A percentile compares a stretch with the other conserved stretches of the same genome.
Evolutionary conservation across 2,797 vertebrate genomes (phyloP).

Genomic region (Limosa lapponica): DNA sequence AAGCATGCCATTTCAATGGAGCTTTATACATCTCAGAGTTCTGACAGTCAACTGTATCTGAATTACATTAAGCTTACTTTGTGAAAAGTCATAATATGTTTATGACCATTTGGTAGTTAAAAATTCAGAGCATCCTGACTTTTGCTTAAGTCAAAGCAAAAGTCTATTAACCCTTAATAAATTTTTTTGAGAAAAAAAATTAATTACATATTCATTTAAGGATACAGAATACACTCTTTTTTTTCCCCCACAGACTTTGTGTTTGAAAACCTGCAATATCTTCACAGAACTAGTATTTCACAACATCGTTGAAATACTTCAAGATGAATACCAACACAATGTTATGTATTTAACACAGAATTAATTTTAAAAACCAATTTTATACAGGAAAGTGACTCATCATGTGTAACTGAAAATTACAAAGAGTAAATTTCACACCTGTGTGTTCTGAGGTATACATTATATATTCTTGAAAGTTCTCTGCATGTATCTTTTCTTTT

Average conservation of each 20-base stretch:
- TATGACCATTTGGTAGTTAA: not conserved
- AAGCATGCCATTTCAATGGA: not conserved
- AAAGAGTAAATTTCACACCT: not conserved
- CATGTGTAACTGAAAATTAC: not conserved
- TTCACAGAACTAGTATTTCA: not conserved
- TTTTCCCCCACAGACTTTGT: not conserved
- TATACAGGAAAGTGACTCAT: not conserved
- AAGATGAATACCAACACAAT: not conserved
- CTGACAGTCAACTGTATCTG: not conserved
- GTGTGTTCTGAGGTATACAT: not conserved
- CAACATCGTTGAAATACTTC: not conserved
- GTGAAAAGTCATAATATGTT: not conserved
- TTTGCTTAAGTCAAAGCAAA: not conserved
- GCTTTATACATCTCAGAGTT: not conserved
- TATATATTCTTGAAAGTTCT: not conserved
- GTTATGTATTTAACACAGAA: not conserved
- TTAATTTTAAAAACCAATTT: not conserved
- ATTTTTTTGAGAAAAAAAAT: accelerated
- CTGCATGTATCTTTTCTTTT: not conserved
- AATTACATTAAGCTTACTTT: not conserved
- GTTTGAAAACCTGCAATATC: not conserved
- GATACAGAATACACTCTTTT: not conserved
- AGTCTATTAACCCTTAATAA: not conserved
- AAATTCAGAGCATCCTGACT: not conserved
- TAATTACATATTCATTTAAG: not conserved